phyloP scores from a whole-genome alignment of 2,113 vertebrate species.

The Protobothrops mucrosquamatus region DNA sequence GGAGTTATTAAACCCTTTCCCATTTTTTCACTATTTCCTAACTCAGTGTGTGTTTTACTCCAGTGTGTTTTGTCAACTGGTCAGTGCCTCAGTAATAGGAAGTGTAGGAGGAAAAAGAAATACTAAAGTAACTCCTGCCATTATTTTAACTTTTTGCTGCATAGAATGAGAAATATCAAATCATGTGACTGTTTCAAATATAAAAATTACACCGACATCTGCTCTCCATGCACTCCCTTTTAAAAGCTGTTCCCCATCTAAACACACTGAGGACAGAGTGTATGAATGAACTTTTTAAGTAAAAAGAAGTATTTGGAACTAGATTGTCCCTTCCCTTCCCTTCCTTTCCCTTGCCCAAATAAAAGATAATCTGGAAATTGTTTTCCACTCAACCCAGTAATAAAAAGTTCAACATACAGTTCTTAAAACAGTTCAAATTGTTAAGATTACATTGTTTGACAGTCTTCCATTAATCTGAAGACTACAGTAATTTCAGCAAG shows the following conservation, averaged over 20 bases:
- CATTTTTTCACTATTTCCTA: neutral
- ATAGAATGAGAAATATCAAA: neutral
- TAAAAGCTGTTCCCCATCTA: neutral
- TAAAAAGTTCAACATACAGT: slow-evolving; percentile 42
- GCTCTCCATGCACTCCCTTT: neutral
- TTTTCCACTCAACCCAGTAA: neutral
- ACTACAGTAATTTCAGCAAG: slow-evolving; percentile 57
- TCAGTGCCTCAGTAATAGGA: neutral
- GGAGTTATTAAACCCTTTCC: neutral
- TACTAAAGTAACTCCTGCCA: neutral
- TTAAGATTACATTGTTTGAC: slow-evolving; percentile 24
- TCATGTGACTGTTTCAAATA: neutral
- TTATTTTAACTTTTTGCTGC: neutral
- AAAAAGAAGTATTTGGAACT: neutral
- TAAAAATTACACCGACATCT: neutral
- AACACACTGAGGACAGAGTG: neutral
- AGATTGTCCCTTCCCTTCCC: neutral
- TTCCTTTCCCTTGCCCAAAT: neutral
- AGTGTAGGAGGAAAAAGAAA: neutral
- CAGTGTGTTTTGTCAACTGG: neutral
- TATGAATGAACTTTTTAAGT: neutral
- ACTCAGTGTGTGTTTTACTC: neutral
- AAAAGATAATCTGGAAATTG: slow-evolving; percentile 13
- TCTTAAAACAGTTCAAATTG: slow-evolving; percentile 38
- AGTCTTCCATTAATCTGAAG: slow-evolving; percentile 50